These are phyloP conservation scores for Neodiprion lecontei DNA, from an alignment of 1,140 invertebrate genomes.

Conservation along the genomic window DNA sequence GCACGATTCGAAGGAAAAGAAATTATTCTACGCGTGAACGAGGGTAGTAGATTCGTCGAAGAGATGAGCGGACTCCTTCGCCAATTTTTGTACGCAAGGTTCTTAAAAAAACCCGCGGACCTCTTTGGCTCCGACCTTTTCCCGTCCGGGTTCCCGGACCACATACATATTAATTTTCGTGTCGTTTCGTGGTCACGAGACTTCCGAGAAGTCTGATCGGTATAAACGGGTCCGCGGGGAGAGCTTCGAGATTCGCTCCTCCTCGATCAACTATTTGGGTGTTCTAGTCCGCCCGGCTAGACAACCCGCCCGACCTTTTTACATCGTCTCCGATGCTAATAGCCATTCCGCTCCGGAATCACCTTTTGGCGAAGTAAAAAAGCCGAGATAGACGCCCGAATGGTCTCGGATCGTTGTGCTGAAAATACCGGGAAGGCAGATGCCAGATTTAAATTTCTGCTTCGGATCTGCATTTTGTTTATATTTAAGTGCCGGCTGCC, in stretches of 20 bases:
- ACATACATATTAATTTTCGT: not conserved
- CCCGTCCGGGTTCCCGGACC: not conserved
- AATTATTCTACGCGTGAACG: too few species aligned
- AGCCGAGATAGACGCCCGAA: conserved; percentile 21
- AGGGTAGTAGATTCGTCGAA: too few species aligned
- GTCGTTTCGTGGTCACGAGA: not conserved
- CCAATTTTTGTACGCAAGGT: too few species aligned
- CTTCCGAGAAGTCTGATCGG: not conserved
- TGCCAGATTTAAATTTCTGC: conserved; percentile 28
- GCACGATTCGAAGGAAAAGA: too few species aligned
- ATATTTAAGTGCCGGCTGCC: too few species aligned
- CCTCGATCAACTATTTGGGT: conserved; percentile 42
- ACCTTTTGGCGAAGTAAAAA: conserved; percentile 36
- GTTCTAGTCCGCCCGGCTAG: conserved; percentile 22
- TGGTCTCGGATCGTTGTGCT: conserved; percentile 30
- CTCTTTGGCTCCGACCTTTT: too few species aligned
- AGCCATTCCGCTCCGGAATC: conserved; percentile 46
- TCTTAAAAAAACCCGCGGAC: too few species aligned
- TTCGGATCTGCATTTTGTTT: conserved; percentile 34
- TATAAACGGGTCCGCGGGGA: too few species aligned
- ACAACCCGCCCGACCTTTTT: not conserved
- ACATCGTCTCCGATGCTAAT: conserved; percentile 48
- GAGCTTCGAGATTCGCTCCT: not conserved
- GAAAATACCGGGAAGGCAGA: conserved; percentile 42
- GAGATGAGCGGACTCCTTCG: too few species aligned